Evolutionary conservation across 2,113 vertebrate species (phyloP), one percentile per base, ranked within the genome.

Genomic region (Zosterops pallidus): DNA sequence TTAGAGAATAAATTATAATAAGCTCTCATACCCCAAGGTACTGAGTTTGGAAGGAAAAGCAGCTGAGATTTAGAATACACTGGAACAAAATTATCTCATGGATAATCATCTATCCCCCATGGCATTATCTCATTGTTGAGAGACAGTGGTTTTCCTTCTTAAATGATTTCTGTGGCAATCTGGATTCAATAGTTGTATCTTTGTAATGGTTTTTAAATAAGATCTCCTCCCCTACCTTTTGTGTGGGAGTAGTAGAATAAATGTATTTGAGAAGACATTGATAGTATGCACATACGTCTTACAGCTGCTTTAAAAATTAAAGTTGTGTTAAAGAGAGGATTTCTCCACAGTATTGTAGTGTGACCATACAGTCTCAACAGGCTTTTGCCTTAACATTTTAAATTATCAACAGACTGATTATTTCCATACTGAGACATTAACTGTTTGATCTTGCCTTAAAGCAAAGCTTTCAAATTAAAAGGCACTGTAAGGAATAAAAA

Each of bases 161-260:
- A 80, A 90, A 64, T 74, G 4, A 64, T 92, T 70, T 71, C 69
- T 92, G 37, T 64, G 41, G 53, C 65, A 96, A 72, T 70, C 31
- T 35, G 21, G 65, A 80, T 91, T 85, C 70, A 89, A 63, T 49
- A 78, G 59, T 90, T 76, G 18, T 4, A 22, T 83, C 82, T 67
- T 74, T 74, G 50, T 77, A 90, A 85, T 72, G 47, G 20, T 39
- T 95, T 91, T 95, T 29, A 82, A 96, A 62, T 57, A 92, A 85
- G 46, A 82, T 89, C 42, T 76, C 35, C n/a, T 55, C 76, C 69
- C 33, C 26, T 92, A 67, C 60, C 83, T 91, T 91, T 80, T 68
- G 42, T 19, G 59, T 91, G 70, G 84, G 83, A 50, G 78, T 78
- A 84, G 80, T 31, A 57, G 67, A 94, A 79, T 55, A 85, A 94